These are phyloP conservation scores for Sebastes melanostomus DNA, from an alignment of 2,797 vertebrate genomes.

Conservation along the genomic window DNA sequence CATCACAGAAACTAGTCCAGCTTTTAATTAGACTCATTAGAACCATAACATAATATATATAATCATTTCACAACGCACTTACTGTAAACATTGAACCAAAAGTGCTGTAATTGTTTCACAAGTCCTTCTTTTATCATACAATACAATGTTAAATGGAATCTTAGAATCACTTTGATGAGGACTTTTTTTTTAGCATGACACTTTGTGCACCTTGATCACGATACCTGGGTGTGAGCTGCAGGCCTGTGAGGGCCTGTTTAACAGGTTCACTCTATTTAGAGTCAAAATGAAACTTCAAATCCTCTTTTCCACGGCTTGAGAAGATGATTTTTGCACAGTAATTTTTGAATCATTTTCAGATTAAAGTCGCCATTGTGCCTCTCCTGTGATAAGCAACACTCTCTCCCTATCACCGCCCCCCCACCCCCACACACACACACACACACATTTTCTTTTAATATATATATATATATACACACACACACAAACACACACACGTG, in stretches of 20 bases:
- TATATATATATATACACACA: neutral
- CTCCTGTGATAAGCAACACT: slow-evolving; percentile 60
- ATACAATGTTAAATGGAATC: neutral
- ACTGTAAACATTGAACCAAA: neutral
- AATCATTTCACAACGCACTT: neutral
- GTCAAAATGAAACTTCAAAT: slow-evolving; percentile 20
- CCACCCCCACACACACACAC: fast-evolving
- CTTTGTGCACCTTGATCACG: neutral
- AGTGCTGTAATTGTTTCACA: neutral
- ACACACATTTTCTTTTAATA: neutral
- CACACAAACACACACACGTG: neutral
- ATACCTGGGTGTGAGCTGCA: neutral
- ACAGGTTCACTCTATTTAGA: neutral
- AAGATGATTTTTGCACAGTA: slow-evolving; percentile 11
- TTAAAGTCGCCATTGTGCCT: slow-evolving; percentile 50
- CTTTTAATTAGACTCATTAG: neutral
- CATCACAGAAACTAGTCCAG: neutral
- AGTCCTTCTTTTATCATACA: neutral
- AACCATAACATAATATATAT: neutral
- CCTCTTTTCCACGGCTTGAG: neutral
- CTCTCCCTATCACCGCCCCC: neutral
- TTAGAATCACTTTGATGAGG: neutral
- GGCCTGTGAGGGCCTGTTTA: neutral
- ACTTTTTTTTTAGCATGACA: neutral
- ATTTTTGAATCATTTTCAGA: slow-evolving; percentile 42